Base-by-base conservation (phyloP, 2,888 invertebrate species). In the Pachymerium ferrugineum region DNA sequence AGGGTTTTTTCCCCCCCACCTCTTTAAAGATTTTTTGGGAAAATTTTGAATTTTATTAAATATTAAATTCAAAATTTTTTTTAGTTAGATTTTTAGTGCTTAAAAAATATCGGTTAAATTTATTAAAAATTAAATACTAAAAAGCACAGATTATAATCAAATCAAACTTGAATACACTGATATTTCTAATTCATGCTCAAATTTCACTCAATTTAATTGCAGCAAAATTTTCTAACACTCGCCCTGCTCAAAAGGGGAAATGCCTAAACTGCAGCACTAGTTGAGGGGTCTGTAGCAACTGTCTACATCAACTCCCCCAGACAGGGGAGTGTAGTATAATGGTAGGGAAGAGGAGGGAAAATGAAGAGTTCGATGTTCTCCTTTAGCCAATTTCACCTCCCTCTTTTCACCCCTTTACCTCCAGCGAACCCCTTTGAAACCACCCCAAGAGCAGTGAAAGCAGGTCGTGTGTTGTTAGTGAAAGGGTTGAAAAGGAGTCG, bases 401-500 rank as follows among this genome's bases (percentile, higher is more conserved):
- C 19, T 19, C 22, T 54, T 5, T 4, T 10, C 10, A n/a, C 47
- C 47, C 62, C 62, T 62, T 62, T 62, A 28, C 25, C 14, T 25
- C 25, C 62, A 28, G 12, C 25, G 28, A 38, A 38, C 22, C 28
- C 62, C 62, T 62, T 62, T 62, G 62, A 62, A 62, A 62, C 62
- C 62, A 28, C 62, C 62, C 62, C 62, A 25, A n/a, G 14, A 4
- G 62, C 25, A 4, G 28, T 62, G 62, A 62, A 62, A 62, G 62
- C 12, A 62, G 62, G 62, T 62, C 62, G 62, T 62, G 62, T 62
- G 62, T 22, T 62, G 62, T 16, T 12, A 62, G 62, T 62, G 62
- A 62, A 62, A 62, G 62, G 62, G 62, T 62, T 62, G 62, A 8
- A 62, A 62, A 62, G 62, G 62, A 62, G 62, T 62, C 62, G 62